Evolutionary conservation across 2,888 invertebrate genomes (phyloP).

Genomic region (Nephrotoma flavescens): DNA sequence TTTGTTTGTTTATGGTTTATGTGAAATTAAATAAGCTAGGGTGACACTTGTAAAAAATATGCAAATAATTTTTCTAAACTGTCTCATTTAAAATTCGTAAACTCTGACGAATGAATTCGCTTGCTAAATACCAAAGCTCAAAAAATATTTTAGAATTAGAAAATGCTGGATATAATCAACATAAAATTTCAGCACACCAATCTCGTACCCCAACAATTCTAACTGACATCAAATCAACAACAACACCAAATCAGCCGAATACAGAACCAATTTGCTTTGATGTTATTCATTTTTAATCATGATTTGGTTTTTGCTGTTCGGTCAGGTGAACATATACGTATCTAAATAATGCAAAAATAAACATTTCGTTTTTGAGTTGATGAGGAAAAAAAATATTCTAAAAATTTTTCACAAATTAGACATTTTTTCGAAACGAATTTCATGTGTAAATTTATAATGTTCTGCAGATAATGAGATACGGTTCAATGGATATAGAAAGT

Average conservation of each 20-base stretch:
- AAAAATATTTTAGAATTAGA: no score
- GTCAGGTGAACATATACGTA: background rate
- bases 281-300: constrained; percentile 3
- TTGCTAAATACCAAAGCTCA: no score
- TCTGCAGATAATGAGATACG: background rate
- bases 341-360: background rate
- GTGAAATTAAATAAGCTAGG: background rate
- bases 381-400: background rate
- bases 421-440: background rate
- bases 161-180: background rate
- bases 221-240: background rate
- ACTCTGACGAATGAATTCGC: no score
- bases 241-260: background rate
- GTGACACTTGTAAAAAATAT: background rate
- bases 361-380: background rate
- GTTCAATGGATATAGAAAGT: background rate
- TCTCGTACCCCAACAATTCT: background rate
- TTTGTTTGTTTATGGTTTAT: background rate
- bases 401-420: background rate
- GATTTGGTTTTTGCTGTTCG: background rate
- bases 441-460: background rate
- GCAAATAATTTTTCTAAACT: background rate
- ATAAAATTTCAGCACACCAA: background rate
- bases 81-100: no score
- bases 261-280: background rate